These are phyloP conservation scores for Odocoileus hemionus DNA, from an alignment of 2,113 vertebrate genomes.

Conservation along the genomic window DNA sequence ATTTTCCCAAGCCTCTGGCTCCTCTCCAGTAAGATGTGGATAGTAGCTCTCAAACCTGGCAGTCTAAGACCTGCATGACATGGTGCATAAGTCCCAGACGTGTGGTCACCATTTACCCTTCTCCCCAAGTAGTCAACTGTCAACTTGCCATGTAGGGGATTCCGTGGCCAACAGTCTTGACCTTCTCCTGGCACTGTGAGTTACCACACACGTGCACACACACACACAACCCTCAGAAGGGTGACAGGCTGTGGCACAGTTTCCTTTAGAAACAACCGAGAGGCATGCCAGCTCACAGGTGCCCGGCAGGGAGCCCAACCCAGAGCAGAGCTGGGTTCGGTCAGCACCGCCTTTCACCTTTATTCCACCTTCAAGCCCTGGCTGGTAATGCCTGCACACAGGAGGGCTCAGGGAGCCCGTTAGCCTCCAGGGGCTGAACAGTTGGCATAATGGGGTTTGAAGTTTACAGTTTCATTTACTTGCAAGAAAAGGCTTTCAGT, in stretches of 20 bases:
- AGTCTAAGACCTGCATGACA: not conserved
- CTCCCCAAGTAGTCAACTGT: not conserved
- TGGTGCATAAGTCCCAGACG: not conserved
- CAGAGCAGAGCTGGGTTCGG: not conserved
- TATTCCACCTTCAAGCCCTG: not conserved
- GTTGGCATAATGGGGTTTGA: not conserved
- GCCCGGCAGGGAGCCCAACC: not conserved
- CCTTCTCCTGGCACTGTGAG: not conserved
- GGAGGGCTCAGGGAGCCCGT: not conserved
- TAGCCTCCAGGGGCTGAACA: not conserved
- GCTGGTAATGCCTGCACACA: not conserved
- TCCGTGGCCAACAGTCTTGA: not conserved
- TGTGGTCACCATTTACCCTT: not conserved
- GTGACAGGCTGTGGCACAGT: not conserved
- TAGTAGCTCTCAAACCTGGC: not conserved
- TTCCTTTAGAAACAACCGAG: not conserved
- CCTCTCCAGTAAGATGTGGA: not conserved
- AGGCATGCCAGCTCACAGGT: fast-evolving
- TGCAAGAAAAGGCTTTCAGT: not conserved
- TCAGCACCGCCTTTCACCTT: not conserved
- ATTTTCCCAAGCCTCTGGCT: not conserved
- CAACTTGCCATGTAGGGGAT: not conserved
- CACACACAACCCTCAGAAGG: not conserved
- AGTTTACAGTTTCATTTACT: not conserved
- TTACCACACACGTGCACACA: not conserved